Evolutionary conservation across 2,797 vertebrate genomes (phyloP).

Genomic region (Xerus rutilus): DNA sequence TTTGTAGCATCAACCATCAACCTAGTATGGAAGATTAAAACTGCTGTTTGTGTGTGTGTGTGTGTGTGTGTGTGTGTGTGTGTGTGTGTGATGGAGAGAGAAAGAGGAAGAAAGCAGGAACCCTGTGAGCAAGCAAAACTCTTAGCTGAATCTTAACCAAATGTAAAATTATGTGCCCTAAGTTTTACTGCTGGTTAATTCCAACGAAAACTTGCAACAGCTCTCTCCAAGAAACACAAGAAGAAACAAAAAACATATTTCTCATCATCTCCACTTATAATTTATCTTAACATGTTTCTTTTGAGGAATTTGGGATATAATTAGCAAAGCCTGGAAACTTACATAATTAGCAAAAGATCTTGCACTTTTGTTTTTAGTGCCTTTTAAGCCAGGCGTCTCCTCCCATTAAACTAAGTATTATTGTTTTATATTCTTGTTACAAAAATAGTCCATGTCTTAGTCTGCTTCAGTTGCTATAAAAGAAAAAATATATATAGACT

Average conservation of each 20-base stretch:
- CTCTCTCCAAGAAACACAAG: conserved; percentile 51
- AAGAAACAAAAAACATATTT: conserved; percentile 36
- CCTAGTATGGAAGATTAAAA: conserved; percentile 32
- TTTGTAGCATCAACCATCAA: neutral
- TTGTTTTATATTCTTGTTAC: conserved; percentile 37
- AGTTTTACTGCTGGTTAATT: conserved; percentile 35
- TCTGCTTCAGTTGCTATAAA: neutral
- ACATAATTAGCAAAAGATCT: conserved; percentile 62
- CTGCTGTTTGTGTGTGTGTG: neutral
- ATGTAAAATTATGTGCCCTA: conserved; percentile 39
- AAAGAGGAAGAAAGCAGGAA: neutral
- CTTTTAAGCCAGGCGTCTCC: conserved; percentile 35
- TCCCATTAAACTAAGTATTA: conserved; percentile 48
- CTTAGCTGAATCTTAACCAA: neutral
- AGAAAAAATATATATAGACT: neutral
- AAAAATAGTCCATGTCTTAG: conserved; percentile 48
- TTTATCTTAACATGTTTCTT: conserved; percentile 58
- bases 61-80: neutral
- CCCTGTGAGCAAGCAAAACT: conserved; percentile 10
- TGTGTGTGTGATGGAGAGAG: neutral
- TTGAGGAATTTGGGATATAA: conserved; percentile 64
- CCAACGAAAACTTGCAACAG: conserved; percentile 44
- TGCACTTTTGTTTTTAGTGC: conserved; percentile 53
- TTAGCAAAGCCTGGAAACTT: conserved; percentile 62
- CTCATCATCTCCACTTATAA: neutral